Evolutionary conservation across 2,888 invertebrate species (phyloP).

Genomic region (Chaitophorus viminalis): DNA sequence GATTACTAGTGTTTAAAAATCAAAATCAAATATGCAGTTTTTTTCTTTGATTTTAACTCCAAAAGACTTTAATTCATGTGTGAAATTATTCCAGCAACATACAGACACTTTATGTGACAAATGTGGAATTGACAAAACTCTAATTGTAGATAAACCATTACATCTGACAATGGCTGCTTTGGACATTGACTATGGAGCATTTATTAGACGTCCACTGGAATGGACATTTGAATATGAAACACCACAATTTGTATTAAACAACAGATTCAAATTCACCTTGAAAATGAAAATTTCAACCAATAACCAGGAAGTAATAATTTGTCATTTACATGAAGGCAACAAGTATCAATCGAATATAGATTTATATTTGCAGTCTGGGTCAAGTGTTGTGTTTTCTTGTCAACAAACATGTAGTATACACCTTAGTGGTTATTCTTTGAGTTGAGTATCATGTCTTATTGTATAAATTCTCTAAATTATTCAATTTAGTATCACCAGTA

Average conservation of each 20-base stretch:
- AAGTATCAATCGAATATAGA: constrained; percentile 41
- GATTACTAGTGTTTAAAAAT: background rate
- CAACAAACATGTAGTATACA: constrained; percentile 55
- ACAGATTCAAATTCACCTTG: constrained; percentile 42
- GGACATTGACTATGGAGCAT: constrained; percentile 45
- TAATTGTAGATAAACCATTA: constrained; percentile 25
- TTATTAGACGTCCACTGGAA: constrained; percentile 34
- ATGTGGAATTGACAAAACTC: constrained; percentile 32
- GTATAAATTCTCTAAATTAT: no score
- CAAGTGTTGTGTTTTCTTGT: constrained; percentile 42
- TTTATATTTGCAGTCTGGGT: constrained; percentile 21
- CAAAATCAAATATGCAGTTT: constrained; percentile 16
- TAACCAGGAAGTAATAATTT: constrained; percentile 26
- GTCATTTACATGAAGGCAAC: constrained; percentile 50
- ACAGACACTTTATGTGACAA: constrained; percentile 37
- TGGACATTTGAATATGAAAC: constrained; percentile 16
- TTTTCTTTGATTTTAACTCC: constrained; percentile 20
- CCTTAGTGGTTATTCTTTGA: constrained; percentile 40
- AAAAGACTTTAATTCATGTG: constrained; percentile 18
- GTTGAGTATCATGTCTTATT: background rate
- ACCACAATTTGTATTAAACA: constrained; percentile 36
- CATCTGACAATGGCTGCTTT: constrained; percentile 32
- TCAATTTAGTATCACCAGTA: no score
- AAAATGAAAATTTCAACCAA: constrained; percentile 5
- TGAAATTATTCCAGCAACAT: constrained; percentile 24